Conservation (phyloP, 2,888 invertebrate genomes). For the Hecatera dysodea region DNA sequence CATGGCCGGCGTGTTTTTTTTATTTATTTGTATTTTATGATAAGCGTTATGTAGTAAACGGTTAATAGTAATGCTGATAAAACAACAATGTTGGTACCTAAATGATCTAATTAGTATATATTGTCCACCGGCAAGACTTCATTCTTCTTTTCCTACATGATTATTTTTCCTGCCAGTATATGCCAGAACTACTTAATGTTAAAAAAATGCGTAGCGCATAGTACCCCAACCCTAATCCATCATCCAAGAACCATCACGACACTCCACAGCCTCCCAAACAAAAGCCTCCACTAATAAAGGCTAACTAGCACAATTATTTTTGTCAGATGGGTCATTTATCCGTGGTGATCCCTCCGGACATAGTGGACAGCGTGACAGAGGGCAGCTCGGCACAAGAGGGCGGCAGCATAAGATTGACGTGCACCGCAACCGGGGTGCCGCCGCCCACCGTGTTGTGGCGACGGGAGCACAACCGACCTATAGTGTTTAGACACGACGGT, state of each 20-base stretch:
- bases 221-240: constrained; percentile 7
- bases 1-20: too few species aligned
- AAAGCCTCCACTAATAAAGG: constrained; percentile 49
- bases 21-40: not conserved
- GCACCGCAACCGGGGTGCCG: constrained; percentile 95
- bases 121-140: too few species aligned
- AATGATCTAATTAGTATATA: too few species aligned
- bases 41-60: not conserved
- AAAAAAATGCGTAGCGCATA: not conserved
- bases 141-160: too few species aligned
- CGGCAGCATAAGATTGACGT: constrained; percentile 94
- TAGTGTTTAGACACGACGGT: constrained; percentile 94
- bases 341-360: constrained; percentile 97
- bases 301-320: constrained; percentile 59
- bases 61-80: not conserved
- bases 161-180: too few species aligned
- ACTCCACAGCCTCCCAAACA: constrained; percentile 38
- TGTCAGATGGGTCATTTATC: constrained; percentile 95
- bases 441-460: constrained; percentile 95
- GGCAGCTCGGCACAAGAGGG: constrained; percentile 95
- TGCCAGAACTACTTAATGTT: not conserved
- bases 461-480: constrained; percentile 94
- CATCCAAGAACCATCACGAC: not conserved
- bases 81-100: too few species aligned
- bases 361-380: constrained; percentile 94